A percentile compares a stretch with the other conserved stretches of the same genome.
Evolutionary conservation across 2,113 vertebrate species (phyloP).

Genomic region (Ceratotherium simum): DNA sequence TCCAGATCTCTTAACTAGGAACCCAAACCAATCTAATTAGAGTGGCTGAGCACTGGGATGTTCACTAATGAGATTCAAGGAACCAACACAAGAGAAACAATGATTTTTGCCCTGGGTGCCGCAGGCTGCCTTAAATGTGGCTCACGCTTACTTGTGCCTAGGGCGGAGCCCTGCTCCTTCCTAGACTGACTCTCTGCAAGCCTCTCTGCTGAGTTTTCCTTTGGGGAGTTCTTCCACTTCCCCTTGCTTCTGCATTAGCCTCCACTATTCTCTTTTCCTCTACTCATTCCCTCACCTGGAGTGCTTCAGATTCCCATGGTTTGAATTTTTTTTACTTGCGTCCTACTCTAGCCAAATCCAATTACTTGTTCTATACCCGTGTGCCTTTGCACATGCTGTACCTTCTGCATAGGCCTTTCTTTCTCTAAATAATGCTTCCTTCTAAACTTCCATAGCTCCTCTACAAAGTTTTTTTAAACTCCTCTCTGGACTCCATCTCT

Average conservation of each 20-base stretch:
- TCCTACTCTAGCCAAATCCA: neutral
- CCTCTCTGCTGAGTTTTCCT: neutral
- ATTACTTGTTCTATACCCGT: neutral
- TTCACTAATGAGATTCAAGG: neutral
- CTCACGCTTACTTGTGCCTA: too few relatives aligned
- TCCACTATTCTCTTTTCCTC: neutral
- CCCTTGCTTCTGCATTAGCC: neutral
- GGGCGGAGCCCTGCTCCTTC: neutral
- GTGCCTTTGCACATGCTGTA: neutral
- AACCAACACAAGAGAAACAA: neutral
- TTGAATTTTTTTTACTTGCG: neutral
- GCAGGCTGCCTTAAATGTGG: neutral
- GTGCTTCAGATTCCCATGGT: neutral
- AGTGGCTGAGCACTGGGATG: neutral
- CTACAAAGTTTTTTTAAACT: neutral
- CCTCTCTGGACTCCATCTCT: neutral
- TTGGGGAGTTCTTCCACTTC: neutral
- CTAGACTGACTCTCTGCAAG: neutral
- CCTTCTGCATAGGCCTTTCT: neutral
- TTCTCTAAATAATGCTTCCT: neutral
- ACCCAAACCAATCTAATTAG: slow-evolving; percentile 51
- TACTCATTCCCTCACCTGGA: neutral
- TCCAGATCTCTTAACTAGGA: slow-evolving; percentile 52
- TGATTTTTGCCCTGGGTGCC: neutral
- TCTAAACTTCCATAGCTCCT: neutral